A percentile compares a stretch with the other conserved stretches of the same genome.
Conservation (phyloP, 2,888 invertebrate species). For the Aphidius colemani region DNA sequence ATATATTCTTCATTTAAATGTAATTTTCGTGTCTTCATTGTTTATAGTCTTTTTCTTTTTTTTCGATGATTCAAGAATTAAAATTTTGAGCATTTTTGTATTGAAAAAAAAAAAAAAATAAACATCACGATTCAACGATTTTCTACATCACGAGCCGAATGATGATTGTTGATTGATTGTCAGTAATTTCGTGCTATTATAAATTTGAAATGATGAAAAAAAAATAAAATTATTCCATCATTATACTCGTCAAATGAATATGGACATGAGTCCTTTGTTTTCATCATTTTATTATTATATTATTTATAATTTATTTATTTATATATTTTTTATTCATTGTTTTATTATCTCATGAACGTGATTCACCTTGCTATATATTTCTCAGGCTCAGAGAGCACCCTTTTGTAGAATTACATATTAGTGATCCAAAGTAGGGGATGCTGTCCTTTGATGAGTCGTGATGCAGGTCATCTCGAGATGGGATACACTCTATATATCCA, state of each 20-base stretch:
- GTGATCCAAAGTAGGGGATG: slow-evolving; percentile 34
- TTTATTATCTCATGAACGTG: slow-evolving; percentile 16
- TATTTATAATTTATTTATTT: too few relatives aligned
- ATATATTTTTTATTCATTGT: background rate
- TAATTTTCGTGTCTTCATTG: slow-evolving; percentile 11
- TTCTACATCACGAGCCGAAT: slow-evolving; percentile 28
- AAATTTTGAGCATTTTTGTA: slow-evolving; percentile 5
- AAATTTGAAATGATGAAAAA: background rate
- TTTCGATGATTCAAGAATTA: background rate
- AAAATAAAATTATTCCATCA: background rate
- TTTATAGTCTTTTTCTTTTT: background rate
- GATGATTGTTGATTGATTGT: slow-evolving; percentile 31
- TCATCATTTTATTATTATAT: background rate
- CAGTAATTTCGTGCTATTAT: slow-evolving; percentile 25
- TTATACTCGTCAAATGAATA: background rate
- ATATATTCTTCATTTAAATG: slow-evolving; percentile 19
- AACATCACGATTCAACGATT: slow-evolving; percentile 27
- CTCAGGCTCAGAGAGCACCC: slow-evolving; percentile 30
- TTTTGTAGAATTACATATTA: slow-evolving; percentile 26
- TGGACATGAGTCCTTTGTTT: slow-evolving; percentile 3
- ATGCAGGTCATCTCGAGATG: slow-evolving; percentile 35
- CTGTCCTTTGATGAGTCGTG: slow-evolving; percentile 27
- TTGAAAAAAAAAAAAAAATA: slow-evolving; percentile 9
- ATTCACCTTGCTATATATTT: slow-evolving; percentile 21
- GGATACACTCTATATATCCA: slow-evolving; percentile 9